These are phyloP conservation scores for Cantharis flavilabris DNA, from an alignment of 2,888 invertebrate species.

Conservation along the genomic window DNA sequence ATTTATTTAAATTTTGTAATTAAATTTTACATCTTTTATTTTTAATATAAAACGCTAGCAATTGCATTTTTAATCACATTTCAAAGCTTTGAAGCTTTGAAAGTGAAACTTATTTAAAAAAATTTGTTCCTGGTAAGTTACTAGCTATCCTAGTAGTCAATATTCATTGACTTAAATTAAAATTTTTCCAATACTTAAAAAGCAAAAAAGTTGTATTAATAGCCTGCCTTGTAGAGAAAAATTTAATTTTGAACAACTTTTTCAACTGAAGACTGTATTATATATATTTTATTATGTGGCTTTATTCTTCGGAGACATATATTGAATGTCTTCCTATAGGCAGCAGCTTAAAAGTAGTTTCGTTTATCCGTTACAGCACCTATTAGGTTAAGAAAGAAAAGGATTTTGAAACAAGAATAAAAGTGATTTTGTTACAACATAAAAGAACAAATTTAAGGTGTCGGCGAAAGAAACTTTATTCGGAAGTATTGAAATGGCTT, in stretches of 20 bases:
- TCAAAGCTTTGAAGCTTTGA: not conserved
- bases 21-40: not conserved
- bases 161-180: not conserved
- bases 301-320: not conserved
- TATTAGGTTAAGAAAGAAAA: not conserved
- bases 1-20: not conserved
- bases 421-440: not conserved
- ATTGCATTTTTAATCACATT: not conserved
- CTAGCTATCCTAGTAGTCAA: not conserved
- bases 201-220: not conserved
- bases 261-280: not conserved
- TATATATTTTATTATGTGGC: not conserved
- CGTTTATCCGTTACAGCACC: not conserved
- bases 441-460: not conserved
- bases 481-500: not conserved
- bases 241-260: not conserved
- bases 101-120: not conserved
- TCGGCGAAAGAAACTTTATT: not conserved
- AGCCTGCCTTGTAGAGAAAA: not conserved
- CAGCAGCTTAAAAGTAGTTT: not conserved
- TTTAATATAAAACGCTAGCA: not conserved
- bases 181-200: not conserved
- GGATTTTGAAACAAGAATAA: not conserved
- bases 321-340: not conserved
- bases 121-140: not conserved